Percentiles rank a stretch among this genome's conserved stretches.
Conservation (phyloP, 1,140 invertebrate species). For the Drosophila tani region DNA sequence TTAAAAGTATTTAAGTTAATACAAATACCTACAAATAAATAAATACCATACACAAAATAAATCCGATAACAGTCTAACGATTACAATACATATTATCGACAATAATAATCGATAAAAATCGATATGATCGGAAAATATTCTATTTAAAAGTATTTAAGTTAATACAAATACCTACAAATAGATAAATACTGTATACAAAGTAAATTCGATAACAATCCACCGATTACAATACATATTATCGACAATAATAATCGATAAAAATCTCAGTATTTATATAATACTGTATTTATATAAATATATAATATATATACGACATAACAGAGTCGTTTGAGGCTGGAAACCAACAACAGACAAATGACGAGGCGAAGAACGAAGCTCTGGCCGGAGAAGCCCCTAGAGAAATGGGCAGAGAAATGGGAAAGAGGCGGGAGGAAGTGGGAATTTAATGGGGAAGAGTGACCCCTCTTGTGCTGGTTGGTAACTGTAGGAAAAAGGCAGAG, state of each 20-base stretch:
- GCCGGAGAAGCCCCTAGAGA: slow-evolving; percentile 3
- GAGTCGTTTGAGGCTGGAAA: slow-evolving; percentile 29
- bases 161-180: too few species aligned
- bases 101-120: too few species aligned
- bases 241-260: neutral
- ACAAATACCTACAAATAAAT: too few species aligned
- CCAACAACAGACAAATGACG: slow-evolving; percentile 29
- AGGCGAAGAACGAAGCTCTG: slow-evolving; percentile 2
- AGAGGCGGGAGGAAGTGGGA: neutral
- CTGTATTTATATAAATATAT: slow-evolving; percentile 4
- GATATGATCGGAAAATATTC: too few species aligned
- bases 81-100: too few species aligned
- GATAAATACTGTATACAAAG: neutral
- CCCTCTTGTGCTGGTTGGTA: neutral
- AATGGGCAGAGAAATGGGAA: neutral
- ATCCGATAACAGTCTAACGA: too few species aligned
- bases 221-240: neutral
- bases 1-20: too few species aligned
- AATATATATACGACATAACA: slow-evolving; percentile 4
- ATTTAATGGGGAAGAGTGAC: neutral
- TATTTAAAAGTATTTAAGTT: too few species aligned
- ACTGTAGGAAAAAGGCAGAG: neutral
- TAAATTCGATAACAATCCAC: neutral
- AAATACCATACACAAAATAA: too few species aligned
- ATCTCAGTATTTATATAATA: neutral